Evolutionary conservation across 2,113 vertebrate species (phyloP).

Genomic region (Percopsis transmontana): DNA sequence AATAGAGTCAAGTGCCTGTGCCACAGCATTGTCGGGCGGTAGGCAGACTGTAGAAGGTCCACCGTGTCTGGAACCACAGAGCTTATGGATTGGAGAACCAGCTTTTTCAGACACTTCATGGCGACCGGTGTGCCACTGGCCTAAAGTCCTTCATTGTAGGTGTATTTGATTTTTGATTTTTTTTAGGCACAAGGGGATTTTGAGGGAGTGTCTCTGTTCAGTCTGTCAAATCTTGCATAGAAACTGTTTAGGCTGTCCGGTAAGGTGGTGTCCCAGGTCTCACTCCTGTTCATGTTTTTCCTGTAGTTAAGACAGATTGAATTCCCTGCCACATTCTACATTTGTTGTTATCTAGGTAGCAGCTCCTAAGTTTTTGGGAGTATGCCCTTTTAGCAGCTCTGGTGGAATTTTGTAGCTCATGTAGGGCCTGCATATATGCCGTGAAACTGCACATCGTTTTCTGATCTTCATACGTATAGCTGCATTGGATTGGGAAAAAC

Average conservation of each 20-base stretch:
- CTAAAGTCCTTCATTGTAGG: background rate
- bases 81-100: conserved; percentile 1
- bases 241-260: background rate
- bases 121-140: background rate
- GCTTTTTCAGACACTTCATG: conserved; percentile 15
- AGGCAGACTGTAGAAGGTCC: conserved; percentile 5
- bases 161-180: background rate
- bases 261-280: background rate
- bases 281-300: background rate
- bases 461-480: conserved; percentile 8
- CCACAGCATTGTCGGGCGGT: background rate
- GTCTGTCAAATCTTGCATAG: conserved; percentile 4
- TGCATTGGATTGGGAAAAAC: conserved; percentile 7
- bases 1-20: background rate
- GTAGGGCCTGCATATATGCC: conserved; percentile 1
- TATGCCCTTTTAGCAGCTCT: conserved; percentile 13
- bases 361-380: conserved; percentile 1
- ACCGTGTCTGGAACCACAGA: background rate
- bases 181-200: background rate
- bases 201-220: background rate
- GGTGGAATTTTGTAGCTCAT: conserved; percentile 16
- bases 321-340: conserved; percentile 15
- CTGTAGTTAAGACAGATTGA: conserved; percentile 9
- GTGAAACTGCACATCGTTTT: background rate
- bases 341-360: conserved; percentile 12